Evolutionary conservation across 2,888 invertebrate genomes (phyloP).

Genomic region (Drosophila mulleri): DNA sequence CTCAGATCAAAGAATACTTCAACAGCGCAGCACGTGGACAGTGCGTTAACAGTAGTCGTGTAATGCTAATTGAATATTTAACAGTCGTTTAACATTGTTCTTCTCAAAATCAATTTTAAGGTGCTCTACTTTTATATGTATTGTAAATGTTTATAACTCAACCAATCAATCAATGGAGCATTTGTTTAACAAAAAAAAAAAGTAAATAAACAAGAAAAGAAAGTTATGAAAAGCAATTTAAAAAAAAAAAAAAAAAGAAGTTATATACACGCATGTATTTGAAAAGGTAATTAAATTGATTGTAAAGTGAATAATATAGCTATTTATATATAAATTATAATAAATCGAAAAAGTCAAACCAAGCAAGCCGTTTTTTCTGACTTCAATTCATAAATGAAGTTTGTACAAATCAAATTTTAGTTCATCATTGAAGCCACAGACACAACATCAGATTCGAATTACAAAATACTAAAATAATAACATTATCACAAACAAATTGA

Average conservation of each 20-base stretch:
- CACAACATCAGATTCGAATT: neutral
- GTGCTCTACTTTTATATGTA: constrained; percentile 51
- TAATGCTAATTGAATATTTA: constrained; percentile 23
- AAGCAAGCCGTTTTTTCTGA: constrained; percentile 8
- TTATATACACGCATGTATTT: constrained; percentile 15
- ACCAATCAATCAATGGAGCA: constrained; percentile 28
- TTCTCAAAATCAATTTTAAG: constrained; percentile 43
- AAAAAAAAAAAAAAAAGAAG: neutral
- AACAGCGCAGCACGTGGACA: constrained; percentile 5
- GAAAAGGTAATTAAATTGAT: constrained; percentile 29
- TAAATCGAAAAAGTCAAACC: neutral
- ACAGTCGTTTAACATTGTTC: constrained; percentile 17
- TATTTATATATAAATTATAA: constrained; percentile 8
- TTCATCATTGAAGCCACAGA: constrained; percentile 10
- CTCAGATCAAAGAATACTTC: constrained; percentile 33
- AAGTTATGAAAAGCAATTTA: constrained; percentile 47
- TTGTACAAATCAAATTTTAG: constrained; percentile 6
- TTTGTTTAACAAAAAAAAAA: constrained; percentile 41
- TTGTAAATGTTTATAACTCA: constrained; percentile 34
- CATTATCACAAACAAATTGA: too few species aligned
- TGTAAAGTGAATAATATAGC: constrained; percentile 28
- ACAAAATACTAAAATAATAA: neutral
- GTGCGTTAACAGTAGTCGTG: constrained; percentile 1
- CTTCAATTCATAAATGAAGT: neutral
- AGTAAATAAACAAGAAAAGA: too few species aligned